These are phyloP conservation scores for Listronotus oregonensis DNA, from an alignment of 1,140 invertebrate genomes.

Conservation along the genomic window DNA sequence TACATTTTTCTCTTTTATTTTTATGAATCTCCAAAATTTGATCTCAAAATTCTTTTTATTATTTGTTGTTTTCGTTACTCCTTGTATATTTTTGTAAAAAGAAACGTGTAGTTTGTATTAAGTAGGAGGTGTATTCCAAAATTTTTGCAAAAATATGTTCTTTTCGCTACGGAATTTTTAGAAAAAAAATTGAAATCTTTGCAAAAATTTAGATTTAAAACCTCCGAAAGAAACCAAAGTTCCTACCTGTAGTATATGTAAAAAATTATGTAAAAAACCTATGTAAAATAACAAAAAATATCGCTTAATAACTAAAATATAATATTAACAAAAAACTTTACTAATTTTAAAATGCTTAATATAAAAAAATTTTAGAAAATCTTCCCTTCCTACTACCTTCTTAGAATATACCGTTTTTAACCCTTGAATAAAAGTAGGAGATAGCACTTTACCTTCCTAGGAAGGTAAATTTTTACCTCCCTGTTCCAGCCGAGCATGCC, in stretches of 20 bases:
- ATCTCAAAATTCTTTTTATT: conserved; percentile 16
- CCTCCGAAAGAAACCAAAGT: conserved; percentile 52
- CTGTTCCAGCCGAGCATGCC: too few species aligned
- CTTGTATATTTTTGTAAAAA: conserved; percentile 3
- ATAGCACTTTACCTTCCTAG: too few species aligned
- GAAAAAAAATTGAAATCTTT: too few species aligned
- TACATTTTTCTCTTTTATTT: not conserved
- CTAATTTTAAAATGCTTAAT: conserved; percentile 4
- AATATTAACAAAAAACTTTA: conserved; percentile 6
- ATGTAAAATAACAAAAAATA: conserved; percentile 15
- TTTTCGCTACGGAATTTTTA: too few species aligned
- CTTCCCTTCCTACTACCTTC: not conserved
- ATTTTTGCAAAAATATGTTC: not conserved
- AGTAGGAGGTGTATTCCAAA: conserved; percentile 7
- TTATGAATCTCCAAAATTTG: not conserved
- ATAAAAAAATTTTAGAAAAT: conserved; percentile 3
- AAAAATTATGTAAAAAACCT: conserved; percentile 5
- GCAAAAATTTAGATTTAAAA: not conserved
- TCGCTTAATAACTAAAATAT: not conserved
- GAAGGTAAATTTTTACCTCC: too few species aligned
- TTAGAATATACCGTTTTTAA: too few species aligned
- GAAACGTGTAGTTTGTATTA: conserved; percentile 8
- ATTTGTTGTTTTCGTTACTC: conserved; percentile 11
- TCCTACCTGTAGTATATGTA: conserved; percentile 42
- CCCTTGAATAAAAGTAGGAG: too few species aligned